Conservation (phyloP, 2,888 invertebrate species). For the Chelonus formosanus region DNA sequence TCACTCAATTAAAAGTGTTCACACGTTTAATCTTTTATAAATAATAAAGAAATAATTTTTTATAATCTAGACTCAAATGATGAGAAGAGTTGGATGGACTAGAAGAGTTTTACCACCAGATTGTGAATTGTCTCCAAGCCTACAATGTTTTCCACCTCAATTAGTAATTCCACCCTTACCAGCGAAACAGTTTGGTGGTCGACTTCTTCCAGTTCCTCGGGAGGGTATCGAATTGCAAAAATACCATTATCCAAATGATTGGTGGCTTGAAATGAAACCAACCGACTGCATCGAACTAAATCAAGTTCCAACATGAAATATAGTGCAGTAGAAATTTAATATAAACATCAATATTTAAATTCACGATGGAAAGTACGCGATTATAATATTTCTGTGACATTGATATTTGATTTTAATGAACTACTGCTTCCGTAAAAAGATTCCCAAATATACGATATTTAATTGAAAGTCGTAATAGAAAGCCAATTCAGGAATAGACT, state of each 20-base stretch:
- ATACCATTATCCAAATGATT: slow-evolving; percentile 69
- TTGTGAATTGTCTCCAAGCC: slow-evolving; percentile 66
- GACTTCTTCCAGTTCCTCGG: slow-evolving; percentile 67
- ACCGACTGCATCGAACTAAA: slow-evolving; percentile 60
- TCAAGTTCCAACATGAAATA: slow-evolving; percentile 46
- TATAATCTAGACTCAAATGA: slow-evolving; percentile 61
- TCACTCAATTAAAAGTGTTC: no score
- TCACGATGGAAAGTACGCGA: neutral
- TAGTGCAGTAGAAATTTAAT: neutral
- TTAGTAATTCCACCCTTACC: slow-evolving; percentile 67
- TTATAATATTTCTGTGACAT: neutral
- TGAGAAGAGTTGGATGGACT: slow-evolving; percentile 68
- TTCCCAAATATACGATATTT: no score
- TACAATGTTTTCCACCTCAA: slow-evolving; percentile 68
- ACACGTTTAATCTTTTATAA: no score
- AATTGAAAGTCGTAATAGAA: no score
- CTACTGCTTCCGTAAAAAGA: no score
- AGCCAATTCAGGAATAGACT: no score
- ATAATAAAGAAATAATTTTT: neutral
- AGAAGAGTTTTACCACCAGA: slow-evolving; percentile 67
- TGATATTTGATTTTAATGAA: no score
- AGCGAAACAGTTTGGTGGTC: slow-evolving; percentile 64
- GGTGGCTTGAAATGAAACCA: slow-evolving; percentile 68
- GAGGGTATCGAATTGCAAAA: slow-evolving; percentile 71
- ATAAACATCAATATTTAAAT: slow-evolving; percentile 7